Percentiles rank a stretch among this genome's conserved stretches.
These are phyloP conservation scores for Enteromius unitaeniatus DNA, from an alignment of 2,797 vertebrate genomes.

Conservation along the genomic window DNA sequence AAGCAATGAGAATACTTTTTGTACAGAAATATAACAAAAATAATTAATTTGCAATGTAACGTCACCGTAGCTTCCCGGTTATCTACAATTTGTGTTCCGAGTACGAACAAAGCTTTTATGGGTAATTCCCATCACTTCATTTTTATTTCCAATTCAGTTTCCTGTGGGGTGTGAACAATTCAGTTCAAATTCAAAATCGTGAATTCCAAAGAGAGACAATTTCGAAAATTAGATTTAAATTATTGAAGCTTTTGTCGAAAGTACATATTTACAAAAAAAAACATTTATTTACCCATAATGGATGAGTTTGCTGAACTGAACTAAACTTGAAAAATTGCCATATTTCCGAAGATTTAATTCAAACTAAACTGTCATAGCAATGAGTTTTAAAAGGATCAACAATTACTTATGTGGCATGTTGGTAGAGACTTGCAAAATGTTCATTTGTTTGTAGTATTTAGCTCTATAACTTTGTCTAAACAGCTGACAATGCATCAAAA, in stretches of 20 bases:
- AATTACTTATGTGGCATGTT: neutral
- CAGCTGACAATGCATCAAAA: conserved; percentile 10
- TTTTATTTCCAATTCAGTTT: neutral
- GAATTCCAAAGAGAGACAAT: neutral
- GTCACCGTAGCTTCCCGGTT: too few relatives aligned
- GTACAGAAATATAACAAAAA: too few relatives aligned
- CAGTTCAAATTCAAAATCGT: neutral
- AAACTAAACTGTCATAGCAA: neutral
- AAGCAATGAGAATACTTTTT: too few relatives aligned
- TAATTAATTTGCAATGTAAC: too few relatives aligned
- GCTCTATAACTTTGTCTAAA: conserved; percentile 2
- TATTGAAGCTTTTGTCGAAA: neutral
- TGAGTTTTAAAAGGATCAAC: neutral
- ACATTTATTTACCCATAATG: neutral
- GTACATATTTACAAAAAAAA: neutral
- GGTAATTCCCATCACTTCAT: neutral
- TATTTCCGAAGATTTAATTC: neutral
- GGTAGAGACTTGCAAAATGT: neutral
- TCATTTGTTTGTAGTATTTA: neutral
- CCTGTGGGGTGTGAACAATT: neutral
- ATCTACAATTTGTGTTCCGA: too few relatives aligned
- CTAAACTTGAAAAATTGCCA: neutral
- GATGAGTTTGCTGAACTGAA: neutral
- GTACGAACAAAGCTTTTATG: too few relatives aligned
- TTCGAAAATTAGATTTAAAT: neutral